These are phyloP conservation scores for Drosophila teissieri DNA, from an alignment of 1,140 invertebrate genomes.

Conservation along the genomic window DNA sequence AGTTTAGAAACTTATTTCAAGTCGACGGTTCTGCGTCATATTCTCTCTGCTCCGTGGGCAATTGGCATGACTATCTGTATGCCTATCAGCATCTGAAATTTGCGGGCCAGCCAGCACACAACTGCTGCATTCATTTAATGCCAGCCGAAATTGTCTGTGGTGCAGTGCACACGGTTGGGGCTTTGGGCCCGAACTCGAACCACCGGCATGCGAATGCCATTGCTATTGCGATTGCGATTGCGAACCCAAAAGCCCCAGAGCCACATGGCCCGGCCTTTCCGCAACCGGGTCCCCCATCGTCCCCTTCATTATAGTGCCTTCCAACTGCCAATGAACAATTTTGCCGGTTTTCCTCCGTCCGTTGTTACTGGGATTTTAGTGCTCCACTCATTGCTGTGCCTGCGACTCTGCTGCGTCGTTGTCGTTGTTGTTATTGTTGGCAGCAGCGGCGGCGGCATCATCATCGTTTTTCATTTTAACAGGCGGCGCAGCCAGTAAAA, in stretches of 20 bases:
- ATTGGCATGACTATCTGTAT: slow-evolving; percentile 42
- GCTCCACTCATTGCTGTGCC: slow-evolving; percentile 39
- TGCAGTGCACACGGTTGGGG: slow-evolving; percentile 26
- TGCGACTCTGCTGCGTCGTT: slow-evolving; percentile 13
- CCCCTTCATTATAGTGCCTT: slow-evolving; percentile 18
- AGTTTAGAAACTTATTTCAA: slow-evolving; percentile 45
- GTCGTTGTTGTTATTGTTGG: slow-evolving; percentile 29
- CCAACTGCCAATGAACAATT: slow-evolving; percentile 56
- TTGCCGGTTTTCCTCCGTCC: slow-evolving; percentile 53
- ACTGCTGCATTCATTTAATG: slow-evolving; percentile 46
- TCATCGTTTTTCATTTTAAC: slow-evolving; percentile 70
- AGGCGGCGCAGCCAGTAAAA: slow-evolving; percentile 60
- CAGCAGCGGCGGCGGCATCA: slow-evolving; percentile 49
- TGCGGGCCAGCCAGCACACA: slow-evolving; percentile 18
- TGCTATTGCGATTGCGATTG: slow-evolving; percentile 28
- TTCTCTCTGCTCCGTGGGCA: slow-evolving; percentile 25
- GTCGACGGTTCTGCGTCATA: slow-evolving; percentile 44
- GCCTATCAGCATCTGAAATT: slow-evolving; percentile 38
- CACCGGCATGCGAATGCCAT: slow-evolving; percentile 16
- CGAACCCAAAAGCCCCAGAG: slow-evolving; percentile 42
- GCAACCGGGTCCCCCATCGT: slow-evolving; percentile 14
- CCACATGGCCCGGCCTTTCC: slow-evolving; percentile 33
- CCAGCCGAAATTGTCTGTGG: slow-evolving; percentile 20
- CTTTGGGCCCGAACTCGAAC: slow-evolving; percentile 30
- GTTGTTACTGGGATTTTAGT: slow-evolving; percentile 57